Conservation (phyloP, 2,888 invertebrate genomes). For the Lacanobia oleracea region DNA sequence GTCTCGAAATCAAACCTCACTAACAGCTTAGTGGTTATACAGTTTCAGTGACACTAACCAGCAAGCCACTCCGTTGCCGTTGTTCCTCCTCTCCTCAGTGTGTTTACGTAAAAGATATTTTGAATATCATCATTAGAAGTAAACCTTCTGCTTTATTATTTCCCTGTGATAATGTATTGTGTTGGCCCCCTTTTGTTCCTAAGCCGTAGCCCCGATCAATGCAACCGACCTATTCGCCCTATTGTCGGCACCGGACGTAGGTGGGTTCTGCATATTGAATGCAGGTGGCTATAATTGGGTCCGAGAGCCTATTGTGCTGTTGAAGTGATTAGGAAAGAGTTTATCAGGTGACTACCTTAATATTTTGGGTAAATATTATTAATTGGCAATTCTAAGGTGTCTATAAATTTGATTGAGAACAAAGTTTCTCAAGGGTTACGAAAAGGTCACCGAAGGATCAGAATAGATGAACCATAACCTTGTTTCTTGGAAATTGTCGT, state of each 20-base stretch:
- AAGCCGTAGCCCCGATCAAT: constrained; percentile 33
- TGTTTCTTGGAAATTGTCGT: background rate
- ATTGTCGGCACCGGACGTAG: constrained; percentile 28
- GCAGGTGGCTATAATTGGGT: constrained; percentile 36
- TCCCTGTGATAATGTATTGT: constrained; percentile 16
- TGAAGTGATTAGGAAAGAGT: constrained; percentile 16
- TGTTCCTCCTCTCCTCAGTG: too few relatives aligned
- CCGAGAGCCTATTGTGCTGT: constrained; percentile 18
- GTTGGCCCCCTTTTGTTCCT: constrained; percentile 32
- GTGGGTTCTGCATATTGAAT: constrained; percentile 33
- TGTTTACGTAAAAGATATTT: too few relatives aligned
- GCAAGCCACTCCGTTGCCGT: too few relatives aligned
- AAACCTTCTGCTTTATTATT: constrained; percentile 27
- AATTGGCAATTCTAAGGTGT: background rate
- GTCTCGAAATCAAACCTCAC: too few relatives aligned
- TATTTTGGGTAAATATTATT: background rate
- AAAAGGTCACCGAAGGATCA: background rate
- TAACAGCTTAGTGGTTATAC: too few relatives aligned
- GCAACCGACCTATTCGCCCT: constrained; percentile 22
- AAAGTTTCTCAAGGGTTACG: background rate
- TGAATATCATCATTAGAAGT: background rate
- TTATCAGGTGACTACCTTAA: background rate
- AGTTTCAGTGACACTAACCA: too few relatives aligned
- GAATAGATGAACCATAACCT: background rate
- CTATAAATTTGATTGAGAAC: background rate